Base-by-base conservation (phyloP, 1,140 invertebrate genomes). In the Oedothorax gibbosus region DNA sequence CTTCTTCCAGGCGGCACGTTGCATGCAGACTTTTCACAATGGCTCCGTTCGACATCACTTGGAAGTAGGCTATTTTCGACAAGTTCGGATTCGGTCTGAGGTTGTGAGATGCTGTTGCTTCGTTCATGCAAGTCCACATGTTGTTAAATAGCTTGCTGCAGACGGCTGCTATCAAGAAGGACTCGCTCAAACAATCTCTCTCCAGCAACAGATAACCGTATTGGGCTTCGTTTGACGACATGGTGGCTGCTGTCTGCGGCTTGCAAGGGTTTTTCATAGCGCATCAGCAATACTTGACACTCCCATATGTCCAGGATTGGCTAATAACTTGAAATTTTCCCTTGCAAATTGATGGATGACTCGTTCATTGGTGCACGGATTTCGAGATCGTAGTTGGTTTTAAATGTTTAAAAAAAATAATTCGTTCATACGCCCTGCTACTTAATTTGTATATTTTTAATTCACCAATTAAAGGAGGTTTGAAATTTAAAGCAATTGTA, bases 11-110 rank as follows among this genome's bases (percentile, higher is more conserved):
- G 5, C 35, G 35, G 35, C 35, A 35, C 35, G 35, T 35, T 35
- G 35, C 66, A 69, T 69, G 66, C 18, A 56, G 15, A 72, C 53
- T 54, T 11, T 53, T 20, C 12, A 72, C n/a, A n/a, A 54, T 72
- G 53, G 53, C 71, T 21, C 21, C 20, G 5, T 72, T 72, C 14
- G 6, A 53, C 20, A 56, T 21, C 20, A 72, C 56, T 56, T n/a
- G 53, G 20, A 72, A 72, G 50, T 56, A 56, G 7, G n/a, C 51
- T n/a, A 56, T 56, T 56, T 56, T 72, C 2, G 6, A 6, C 18
- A 0, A 8, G 11, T 72, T 49, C 11, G 7, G 9, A n/a, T n/a
- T n/a, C n/a, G n/a, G n/a, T n/a, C 20, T 11, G 12, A 54, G 11
- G 20, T 53, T 49, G 51, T 8, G 4, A 53, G 20, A 72, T 2